A percentile compares a stretch with the other conserved stretches of the same genome.
These are phyloP conservation scores for Machaerirhynchus nigripectus DNA, from an alignment of 2,113 vertebrate genomes.

Conservation along the genomic window DNA sequence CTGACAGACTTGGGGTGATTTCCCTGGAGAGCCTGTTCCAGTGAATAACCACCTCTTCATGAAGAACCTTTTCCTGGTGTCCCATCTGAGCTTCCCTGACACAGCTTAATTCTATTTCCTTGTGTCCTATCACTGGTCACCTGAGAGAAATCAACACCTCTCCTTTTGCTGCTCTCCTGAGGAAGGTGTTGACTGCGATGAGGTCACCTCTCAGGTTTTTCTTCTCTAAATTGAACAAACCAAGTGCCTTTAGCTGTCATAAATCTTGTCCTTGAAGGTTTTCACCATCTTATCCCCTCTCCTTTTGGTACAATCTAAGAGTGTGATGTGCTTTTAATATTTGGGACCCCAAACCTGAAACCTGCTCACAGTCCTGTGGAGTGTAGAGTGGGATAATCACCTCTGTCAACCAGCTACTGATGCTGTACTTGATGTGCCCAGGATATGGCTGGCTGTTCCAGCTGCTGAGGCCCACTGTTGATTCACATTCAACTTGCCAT, in stretches of 20 bases:
- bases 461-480: neutral
- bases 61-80: neutral
- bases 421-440: neutral
- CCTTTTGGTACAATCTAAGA: neutral
- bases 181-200: neutral
- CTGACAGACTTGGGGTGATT: neutral
- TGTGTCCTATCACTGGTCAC: fast-evolving
- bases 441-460: neutral
- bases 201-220: neutral
- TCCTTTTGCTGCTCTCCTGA: neutral
- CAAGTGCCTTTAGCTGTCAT: neutral
- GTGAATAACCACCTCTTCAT: neutral
- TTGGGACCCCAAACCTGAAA: neutral
- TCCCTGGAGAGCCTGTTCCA: neutral
- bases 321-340: neutral
- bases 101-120: neutral
- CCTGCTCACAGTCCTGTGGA: neutral
- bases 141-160: neutral
- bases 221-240: neutral
- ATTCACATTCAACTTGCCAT: neutral
- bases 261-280: neutral
- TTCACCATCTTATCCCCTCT: neutral
- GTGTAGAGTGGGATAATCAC: neutral
- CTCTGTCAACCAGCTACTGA: neutral
- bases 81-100: neutral